Evolutionary conservation across 2,797 vertebrate genomes (phyloP).

Genomic region (Picus viridis): DNA sequence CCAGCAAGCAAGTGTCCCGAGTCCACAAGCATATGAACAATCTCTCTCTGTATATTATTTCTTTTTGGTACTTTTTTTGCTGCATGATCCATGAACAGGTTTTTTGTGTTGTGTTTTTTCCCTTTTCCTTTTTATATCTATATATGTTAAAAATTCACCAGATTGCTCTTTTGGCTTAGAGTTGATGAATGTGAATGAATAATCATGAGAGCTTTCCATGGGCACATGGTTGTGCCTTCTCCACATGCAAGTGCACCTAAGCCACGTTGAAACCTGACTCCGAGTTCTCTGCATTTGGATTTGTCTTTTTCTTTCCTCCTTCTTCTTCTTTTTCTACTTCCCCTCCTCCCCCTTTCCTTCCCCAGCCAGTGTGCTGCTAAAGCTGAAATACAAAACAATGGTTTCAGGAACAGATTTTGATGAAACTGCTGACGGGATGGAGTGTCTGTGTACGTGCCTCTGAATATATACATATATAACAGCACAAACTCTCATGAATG

Average conservation of each 20-base stretch:
- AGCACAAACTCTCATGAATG: not conserved
- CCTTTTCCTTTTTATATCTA: too few species aligned
- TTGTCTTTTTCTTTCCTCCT: not conserved
- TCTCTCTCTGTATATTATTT: too few species aligned
- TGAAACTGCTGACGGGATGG: not conserved
- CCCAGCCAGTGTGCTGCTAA: not conserved
- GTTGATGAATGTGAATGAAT: conserved; percentile 59
- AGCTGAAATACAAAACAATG: conserved; percentile 4
- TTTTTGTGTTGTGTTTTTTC: not conserved
- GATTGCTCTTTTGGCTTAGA: conserved; percentile 68
- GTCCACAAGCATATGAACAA: not conserved
- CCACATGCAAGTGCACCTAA: conserved; percentile 23
- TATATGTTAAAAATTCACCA: conserved; percentile 47
- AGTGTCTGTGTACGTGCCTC: not conserved
- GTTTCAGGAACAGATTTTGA: not conserved
- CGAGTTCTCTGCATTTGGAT: not conserved
- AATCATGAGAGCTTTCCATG: conserved; percentile 53
- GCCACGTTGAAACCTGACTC: not conserved
- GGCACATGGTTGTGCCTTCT: conserved; percentile 43
- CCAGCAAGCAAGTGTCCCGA: too few species aligned
- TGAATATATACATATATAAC: not conserved
- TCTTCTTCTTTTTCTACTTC: not conserved
- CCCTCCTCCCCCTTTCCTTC: not conserved
- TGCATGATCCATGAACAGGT: not conserved
- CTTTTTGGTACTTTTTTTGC: not conserved